phyloP scores from a whole-genome alignment of 2,113 vertebrate species.

The Campylomormyrus tamandua region DNA sequence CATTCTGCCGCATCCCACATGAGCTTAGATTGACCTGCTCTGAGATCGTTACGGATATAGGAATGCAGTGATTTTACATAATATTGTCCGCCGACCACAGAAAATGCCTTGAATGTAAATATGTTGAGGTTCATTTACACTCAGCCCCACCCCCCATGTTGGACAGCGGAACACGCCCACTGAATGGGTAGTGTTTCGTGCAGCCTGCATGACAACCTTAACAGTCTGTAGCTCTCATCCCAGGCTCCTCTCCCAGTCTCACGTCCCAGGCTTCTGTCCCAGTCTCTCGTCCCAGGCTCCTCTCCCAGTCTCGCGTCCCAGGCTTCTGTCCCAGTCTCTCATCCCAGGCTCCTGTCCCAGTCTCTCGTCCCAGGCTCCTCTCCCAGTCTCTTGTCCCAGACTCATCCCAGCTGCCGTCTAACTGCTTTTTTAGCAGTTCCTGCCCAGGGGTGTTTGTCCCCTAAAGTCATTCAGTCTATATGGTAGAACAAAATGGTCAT shows the following conservation, averaged over 20 bases:
- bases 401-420: neutral
- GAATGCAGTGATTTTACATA: neutral
- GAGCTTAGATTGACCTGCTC: neutral
- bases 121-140: neutral
- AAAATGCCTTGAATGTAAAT: neutral
- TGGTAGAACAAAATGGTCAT: neutral
- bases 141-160: constrained; percentile 23
- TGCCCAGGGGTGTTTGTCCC: neutral
- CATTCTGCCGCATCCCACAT: neutral
- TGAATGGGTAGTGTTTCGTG: constrained; percentile 30
- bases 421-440: constrained; percentile 26
- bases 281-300: too few relatives aligned
- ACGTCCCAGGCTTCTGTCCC: neutral
- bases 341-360: too few relatives aligned
- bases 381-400: too few relatives aligned
- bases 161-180: neutral
- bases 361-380: too few relatives aligned
- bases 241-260: constrained; percentile 23
- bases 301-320: too few relatives aligned
- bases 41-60: neutral
- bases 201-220: constrained; percentile 49
- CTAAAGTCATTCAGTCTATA: neutral
- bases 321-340: too few relatives aligned
- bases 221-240: constrained; percentile 28
- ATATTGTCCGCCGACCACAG: too few relatives aligned